Conservation (phyloP, 2,888 invertebrate genomes). For the Lordiphosa andalusiaca region DNA sequence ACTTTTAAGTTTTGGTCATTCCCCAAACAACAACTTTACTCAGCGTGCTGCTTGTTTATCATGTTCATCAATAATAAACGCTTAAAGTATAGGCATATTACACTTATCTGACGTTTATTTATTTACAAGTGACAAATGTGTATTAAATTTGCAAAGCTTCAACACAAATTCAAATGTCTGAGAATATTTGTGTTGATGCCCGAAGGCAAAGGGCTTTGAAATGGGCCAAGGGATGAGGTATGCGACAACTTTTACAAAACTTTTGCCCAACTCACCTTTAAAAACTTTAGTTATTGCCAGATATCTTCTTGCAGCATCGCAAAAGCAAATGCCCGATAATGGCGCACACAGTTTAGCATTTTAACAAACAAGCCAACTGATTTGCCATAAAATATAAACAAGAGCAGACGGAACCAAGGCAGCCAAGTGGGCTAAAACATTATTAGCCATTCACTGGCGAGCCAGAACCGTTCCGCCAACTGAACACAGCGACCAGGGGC, state of each 20-base stretch:
- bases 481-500: neutral
- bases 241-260: slow-evolving; percentile 29
- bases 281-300: slow-evolving; percentile 12
- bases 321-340: slow-evolving; percentile 38
- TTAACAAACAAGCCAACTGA: slow-evolving; percentile 35
- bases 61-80: too few relatives aligned
- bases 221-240: too few relatives aligned
- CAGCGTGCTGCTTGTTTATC: too few relatives aligned
- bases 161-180: too few relatives aligned
- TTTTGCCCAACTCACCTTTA: slow-evolving; percentile 23
- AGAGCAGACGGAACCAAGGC: neutral
- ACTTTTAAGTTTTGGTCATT: too few relatives aligned
- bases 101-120: too few relatives aligned
- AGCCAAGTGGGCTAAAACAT: slow-evolving; percentile 37
- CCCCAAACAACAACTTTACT: too few relatives aligned
- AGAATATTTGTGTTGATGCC: too few relatives aligned
- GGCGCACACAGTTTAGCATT: slow-evolving; percentile 36
- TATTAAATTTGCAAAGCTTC: too few relatives aligned
- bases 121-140: too few relatives aligned
- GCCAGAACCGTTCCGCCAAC: slow-evolving; percentile 43
- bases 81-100: too few relatives aligned
- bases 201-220: too few relatives aligned
- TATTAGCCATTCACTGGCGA: slow-evolving; percentile 35
- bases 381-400: slow-evolving; percentile 30
- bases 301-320: slow-evolving; percentile 12